Base-by-base conservation (phyloP, 2,888 invertebrate species). In the Cylloceria caligata region DNA sequence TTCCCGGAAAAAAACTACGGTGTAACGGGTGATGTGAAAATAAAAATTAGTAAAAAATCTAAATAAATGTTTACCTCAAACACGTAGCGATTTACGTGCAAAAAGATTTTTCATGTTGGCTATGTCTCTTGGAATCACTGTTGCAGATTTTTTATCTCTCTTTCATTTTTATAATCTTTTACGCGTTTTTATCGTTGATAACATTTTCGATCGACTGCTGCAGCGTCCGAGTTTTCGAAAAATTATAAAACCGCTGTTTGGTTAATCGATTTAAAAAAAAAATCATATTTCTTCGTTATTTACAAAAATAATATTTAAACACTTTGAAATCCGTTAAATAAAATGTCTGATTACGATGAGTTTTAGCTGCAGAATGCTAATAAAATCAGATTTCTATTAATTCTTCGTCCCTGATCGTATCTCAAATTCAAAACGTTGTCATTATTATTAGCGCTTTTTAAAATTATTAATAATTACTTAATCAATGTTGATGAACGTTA, bases 21-120 rank as follows among this genome's bases (percentile, higher is more conserved):
- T 65, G 19, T 68, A 19, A 49, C 49, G 45, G 55, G 69, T 74
- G 74, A 65, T 64, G 74, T 69, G 42, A 78, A 78, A 74, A 73
- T 73, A 68, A 74, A 67, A 67, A 60, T 16, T 21, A 60, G n/a
- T 67, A 82, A 71, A 71, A 75, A 69, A 69, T 57, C 69, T 65
- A 75, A 79, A 75, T 72, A 82, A 79, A 67, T 65, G 69, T 75
- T 78, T 71, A 57, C 57, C 72, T 69, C 60, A 64, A 71, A 71
- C 77, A 78, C n/a, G 83, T 84, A 77, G 83, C 86, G 87, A 88
- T 89, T 89, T 88, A 88, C 87, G 88, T 84, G 84, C 77, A 86
- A 84, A 84, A 67, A 72, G 62, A 85, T 86, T 84, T 84, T 87
- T 79, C 85, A 85, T 85, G 84, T 84, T 80, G 83, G 77, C 85